A percentile compares a stretch with the other conserved stretches of the same genome.
Evolutionary conservation across 1,140 invertebrate species (phyloP).

Genomic region (Drosophila albomicans): DNA sequence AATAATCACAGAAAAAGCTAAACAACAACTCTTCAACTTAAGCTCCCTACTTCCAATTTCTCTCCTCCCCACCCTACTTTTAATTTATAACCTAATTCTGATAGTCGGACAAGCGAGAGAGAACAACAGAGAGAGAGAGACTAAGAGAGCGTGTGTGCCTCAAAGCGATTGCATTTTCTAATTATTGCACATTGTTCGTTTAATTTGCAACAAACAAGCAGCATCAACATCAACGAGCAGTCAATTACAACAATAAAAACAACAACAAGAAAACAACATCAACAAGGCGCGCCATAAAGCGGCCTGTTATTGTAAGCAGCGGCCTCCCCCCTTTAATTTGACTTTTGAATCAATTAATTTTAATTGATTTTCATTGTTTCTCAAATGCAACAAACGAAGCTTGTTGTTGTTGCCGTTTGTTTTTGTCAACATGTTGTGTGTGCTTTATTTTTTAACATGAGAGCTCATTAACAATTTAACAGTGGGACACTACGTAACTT

Average conservation of each 20-base stretch:
- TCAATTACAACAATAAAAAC: slow-evolving; percentile 43
- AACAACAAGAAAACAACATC: slow-evolving; percentile 29
- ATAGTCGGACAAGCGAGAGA: slow-evolving; percentile 14
- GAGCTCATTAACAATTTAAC: slow-evolving; percentile 45
- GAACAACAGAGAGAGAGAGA: slow-evolving; percentile 3
- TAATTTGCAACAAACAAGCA: slow-evolving; percentile 56
- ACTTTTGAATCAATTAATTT: slow-evolving; percentile 82
- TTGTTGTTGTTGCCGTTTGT: slow-evolving; percentile 29
- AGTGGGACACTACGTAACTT: slow-evolving; percentile 19
- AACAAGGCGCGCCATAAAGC: slow-evolving; percentile 25
- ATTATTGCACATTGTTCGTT: slow-evolving; percentile 78
- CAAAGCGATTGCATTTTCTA: slow-evolving; percentile 74
- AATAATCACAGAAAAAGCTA: slow-evolving; percentile 2
- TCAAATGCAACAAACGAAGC: slow-evolving; percentile 55
- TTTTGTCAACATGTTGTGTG: slow-evolving; percentile 31
- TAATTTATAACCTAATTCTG: slow-evolving; percentile 70
- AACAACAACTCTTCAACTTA: slow-evolving; percentile 3
- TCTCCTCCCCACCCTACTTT: slow-evolving; percentile 27
- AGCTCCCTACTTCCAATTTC: slow-evolving; percentile 1
- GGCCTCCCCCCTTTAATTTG: slow-evolving; percentile 61
- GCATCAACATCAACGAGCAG: slow-evolving; percentile 32
- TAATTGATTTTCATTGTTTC: slow-evolving; percentile 83
- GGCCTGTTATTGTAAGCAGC: slow-evolving; percentile 11
- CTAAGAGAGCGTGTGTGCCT: slow-evolving; percentile 23
- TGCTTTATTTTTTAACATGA: neutral